Evolutionary conservation across 2,797 vertebrate genomes (phyloP).

Genomic region (Peromyscus melanophrys): DNA sequence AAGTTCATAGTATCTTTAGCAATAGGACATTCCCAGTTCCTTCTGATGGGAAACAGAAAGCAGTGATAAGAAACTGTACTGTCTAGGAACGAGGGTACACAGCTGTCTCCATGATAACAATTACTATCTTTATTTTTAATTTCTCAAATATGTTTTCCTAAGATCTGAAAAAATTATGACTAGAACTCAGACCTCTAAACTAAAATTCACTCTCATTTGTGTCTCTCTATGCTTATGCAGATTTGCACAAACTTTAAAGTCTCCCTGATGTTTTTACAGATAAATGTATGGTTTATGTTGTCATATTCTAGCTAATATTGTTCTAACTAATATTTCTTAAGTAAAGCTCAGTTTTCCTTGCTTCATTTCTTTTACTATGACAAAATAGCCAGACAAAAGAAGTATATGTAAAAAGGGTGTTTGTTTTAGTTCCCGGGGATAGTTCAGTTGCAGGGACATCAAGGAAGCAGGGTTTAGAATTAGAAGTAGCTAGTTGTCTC

Average conservation of each 20-base stretch:
- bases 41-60: neutral
- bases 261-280: neutral
- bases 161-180: neutral
- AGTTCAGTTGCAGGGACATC: neutral
- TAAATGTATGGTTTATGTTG: neutral
- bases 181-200: neutral
- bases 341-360: neutral
- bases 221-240: neutral
- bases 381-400: neutral
- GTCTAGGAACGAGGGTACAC: neutral
- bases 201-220: neutral
- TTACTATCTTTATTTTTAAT: neutral
- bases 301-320: neutral
- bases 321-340: neutral
- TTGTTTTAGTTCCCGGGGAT: neutral
- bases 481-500: too few relatives aligned
- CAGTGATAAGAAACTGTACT: neutral
- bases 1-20: neutral
- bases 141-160: neutral
- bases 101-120: neutral
- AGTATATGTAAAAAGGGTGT: neutral
- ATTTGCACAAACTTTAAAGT: neutral
- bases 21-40: neutral
- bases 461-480: neutral
- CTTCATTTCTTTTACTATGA: neutral